A percentile compares a stretch with the other conserved stretches of the same genome.
Evolutionary conservation across 2,113 vertebrate species (phyloP).

Genomic region (Gulo gulo): DNA sequence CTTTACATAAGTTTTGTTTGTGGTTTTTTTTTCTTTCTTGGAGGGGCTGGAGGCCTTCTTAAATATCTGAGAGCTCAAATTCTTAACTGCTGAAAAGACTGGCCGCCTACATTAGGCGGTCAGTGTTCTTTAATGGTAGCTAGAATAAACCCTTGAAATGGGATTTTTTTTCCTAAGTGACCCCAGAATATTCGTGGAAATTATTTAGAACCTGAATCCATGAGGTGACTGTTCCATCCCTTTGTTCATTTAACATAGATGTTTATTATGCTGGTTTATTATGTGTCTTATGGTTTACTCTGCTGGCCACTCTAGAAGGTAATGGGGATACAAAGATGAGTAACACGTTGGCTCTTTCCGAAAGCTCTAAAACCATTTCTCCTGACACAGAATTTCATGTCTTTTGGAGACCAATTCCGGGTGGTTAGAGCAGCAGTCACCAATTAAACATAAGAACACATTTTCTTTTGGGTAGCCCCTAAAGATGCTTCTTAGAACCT

Average conservation of each 20-base stretch:
- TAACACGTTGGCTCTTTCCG: neutral
- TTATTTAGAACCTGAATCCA: conserved; percentile 38
- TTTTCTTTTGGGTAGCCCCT: neutral
- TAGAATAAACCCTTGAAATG: conserved; percentile 15
- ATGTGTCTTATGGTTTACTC: neutral
- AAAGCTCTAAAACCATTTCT: conserved; percentile 16
- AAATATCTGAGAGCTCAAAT: conserved; percentile 33
- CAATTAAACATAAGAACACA: neutral
- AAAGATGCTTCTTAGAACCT: conserved; percentile 7
- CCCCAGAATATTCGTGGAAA: neutral
- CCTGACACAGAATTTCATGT: neutral
- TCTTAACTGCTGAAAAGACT: conserved; percentile 30
- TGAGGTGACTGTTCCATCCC: neutral
- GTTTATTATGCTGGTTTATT: neutral
- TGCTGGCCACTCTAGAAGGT: neutral
- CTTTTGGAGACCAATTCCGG: neutral
- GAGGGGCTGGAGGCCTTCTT: conserved; percentile 1
- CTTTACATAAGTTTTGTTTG: neutral
- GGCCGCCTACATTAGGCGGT: neutral
- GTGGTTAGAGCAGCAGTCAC: neutral
- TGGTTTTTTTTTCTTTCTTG: neutral
- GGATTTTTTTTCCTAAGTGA: neutral
- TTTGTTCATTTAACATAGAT: neutral
- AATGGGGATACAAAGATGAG: neutral
- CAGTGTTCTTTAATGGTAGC: conserved; percentile 1